Evolutionary conservation across 2,888 invertebrate genomes (phyloP), one percentile per base, ranked within the genome.

Genomic region (Caenorhabditis macrosperma): DNA sequence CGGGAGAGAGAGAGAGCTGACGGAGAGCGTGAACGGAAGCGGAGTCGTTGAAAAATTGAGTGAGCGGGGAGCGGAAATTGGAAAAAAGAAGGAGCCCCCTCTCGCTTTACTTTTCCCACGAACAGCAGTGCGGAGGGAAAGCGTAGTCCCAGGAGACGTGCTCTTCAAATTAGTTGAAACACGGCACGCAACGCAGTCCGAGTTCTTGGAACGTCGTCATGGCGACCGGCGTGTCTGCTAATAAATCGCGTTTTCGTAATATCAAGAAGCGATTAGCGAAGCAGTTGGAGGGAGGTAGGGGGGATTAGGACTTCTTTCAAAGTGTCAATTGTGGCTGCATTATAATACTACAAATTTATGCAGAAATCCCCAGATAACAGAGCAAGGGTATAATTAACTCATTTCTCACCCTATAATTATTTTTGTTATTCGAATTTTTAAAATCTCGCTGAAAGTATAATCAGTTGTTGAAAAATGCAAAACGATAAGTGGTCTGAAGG

Each of bases 401-500:
- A n/a, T n/a, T n/a, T n/a, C n/a, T n/a, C n/a, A n/a, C n/a, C n/a
- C n/a, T n/a, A n/a, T n/a, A n/a, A n/a, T n/a, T n/a, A n/a, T n/a
- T n/a, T n/a, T n/a, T n/a, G n/a, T n/a, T n/a, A n/a, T n/a, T n/a
- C n/a, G n/a, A n/a, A n/a, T n/a, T n/a, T n/a, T n/a, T n/a, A n/a
- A n/a, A n/a, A n/a, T n/a, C n/a, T n/a, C n/a, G n/a, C n/a, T 7
- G 33, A 33, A 33, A 33, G 10, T n/a, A n/a, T 17, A 46, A 26
- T 60, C 28, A 28, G 28, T 61, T 63, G 17, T 38, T 35, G 48
- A 30, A 68, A 60, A 48, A n/a, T 26, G 9, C 52, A 84, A 84
- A 71, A 59, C 69, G 84, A 82, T 46, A 69, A 78, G 69, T 33
- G 82, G 82, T 84, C 82, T 81, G 77, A 61, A 78, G 84, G 81